Percentiles rank a stretch among this genome's conserved stretches.
phyloP scores from a whole-genome alignment of 1,140 invertebrate species.

The Bombus sibiricus region DNA sequence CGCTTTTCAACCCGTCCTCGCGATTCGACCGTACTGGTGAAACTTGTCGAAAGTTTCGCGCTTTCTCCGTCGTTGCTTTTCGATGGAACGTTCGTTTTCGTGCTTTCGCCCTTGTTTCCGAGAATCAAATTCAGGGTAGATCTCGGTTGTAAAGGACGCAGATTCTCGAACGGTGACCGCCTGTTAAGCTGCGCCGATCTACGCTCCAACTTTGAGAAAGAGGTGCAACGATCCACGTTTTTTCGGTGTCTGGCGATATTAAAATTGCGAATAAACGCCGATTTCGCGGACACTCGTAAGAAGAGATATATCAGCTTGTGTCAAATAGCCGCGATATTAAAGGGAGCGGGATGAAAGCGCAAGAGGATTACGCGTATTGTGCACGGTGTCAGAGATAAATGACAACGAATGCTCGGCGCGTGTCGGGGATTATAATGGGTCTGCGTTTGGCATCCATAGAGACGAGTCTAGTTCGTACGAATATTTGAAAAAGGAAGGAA shows the following conservation, averaged over 20 bases:
- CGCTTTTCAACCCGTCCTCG: background rate
- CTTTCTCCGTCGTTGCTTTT: no score
- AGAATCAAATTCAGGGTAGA: background rate
- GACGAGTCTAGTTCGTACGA: constrained; percentile 17
- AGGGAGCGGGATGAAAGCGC: constrained; percentile 60
- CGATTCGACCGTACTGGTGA: background rate
- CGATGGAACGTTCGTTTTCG: background rate
- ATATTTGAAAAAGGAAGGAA: constrained; percentile 48
- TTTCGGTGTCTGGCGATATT: background rate
- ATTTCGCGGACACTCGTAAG: constrained; percentile 42
- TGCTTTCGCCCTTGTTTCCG: background rate
- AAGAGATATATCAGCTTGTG: constrained; percentile 56
- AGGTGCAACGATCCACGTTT: background rate
- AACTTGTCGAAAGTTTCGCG: background rate
- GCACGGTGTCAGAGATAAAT: constrained; percentile 68
- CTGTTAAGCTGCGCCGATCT: background rate
- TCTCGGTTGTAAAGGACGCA: background rate
- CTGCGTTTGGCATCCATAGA: constrained; percentile 58
- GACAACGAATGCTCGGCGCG: constrained; percentile 66
- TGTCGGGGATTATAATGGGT: constrained; percentile 61
- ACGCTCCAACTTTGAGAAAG: background rate
- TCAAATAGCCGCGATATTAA: constrained; percentile 66
- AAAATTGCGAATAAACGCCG: constrained; percentile 17
- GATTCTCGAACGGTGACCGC: background rate
- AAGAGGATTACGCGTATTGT: constrained; percentile 69